These are phyloP conservation scores for Sarotherodon lohbergeri DNA, from an alignment of 2,113 vertebrate genomes.

Conservation along the genomic window DNA sequence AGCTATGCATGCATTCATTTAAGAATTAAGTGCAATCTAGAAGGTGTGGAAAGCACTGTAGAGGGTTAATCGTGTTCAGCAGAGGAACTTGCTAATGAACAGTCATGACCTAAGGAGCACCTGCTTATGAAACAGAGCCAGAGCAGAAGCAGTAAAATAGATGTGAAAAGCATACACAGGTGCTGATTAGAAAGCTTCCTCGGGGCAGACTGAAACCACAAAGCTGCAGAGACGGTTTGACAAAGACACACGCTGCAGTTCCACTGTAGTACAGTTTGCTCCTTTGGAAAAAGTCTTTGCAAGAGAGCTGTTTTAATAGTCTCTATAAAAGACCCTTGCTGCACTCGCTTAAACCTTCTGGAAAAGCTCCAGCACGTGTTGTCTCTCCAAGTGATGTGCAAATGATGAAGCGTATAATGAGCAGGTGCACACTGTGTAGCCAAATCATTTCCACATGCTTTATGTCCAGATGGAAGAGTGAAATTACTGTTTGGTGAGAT, in stretches of 20 bases:
- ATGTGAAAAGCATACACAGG: slow-evolving; percentile 21
- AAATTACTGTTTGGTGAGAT: neutral
- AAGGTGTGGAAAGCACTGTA: neutral
- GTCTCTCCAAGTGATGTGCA: slow-evolving; percentile 47
- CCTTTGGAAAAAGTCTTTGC: slow-evolving; percentile 24
- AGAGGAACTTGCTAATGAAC: neutral
- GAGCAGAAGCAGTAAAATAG: slow-evolving; percentile 31
- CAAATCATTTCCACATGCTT: slow-evolving; percentile 42
- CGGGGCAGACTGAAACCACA: slow-evolving; percentile 6
- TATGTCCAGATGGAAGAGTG: neutral
- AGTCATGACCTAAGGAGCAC: neutral
- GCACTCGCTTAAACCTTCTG: neutral
- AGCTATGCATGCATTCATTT: neutral
- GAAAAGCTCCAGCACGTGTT: slow-evolving; percentile 28
- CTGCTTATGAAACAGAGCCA: slow-evolving; percentile 18
- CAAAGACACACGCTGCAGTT: slow-evolving; percentile 25
- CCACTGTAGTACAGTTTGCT: neutral
- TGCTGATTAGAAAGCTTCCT: slow-evolving; percentile 32
- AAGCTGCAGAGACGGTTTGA: neutral
- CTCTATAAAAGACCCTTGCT: slow-evolving; percentile 27
- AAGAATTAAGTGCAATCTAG: neutral
- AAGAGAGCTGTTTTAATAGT: slow-evolving; percentile 39
- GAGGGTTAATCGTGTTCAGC: neutral
- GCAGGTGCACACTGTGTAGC: slow-evolving; percentile 29
- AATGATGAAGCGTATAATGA: slow-evolving; percentile 53